These are phyloP conservation scores for Sebastes miniatus DNA, from an alignment of 2,797 vertebrate genomes.

Conservation along the genomic window DNA sequence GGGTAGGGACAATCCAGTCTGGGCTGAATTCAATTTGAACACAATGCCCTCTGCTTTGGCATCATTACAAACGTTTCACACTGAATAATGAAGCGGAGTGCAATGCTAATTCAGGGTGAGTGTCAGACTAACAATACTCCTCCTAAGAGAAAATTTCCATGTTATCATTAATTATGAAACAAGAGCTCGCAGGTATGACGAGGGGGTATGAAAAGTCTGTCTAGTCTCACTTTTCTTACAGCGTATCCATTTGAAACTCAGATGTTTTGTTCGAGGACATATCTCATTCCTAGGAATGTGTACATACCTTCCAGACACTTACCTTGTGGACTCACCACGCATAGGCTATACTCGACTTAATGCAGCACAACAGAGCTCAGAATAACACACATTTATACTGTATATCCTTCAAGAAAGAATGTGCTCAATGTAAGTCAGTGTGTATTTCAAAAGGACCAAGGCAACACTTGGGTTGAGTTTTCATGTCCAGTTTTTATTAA, in stretches of 20 bases:
- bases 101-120: conserved; percentile 52
- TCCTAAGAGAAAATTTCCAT: conserved; percentile 40
- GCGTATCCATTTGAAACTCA: background rate
- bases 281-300: background rate
- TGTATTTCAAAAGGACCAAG: background rate
- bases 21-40: conserved; percentile 54
- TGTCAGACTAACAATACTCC: conserved; percentile 45
- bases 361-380: background rate
- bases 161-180: conserved; percentile 57
- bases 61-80: conserved; percentile 58
- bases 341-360: background rate
- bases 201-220: conserved; percentile 9
- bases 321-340: background rate
- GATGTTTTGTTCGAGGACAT: background rate
- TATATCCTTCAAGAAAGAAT: background rate
- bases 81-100: conserved; percentile 61
- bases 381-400: background rate
- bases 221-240: conserved; percentile 4
- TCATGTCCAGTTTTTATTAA: background rate
- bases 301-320: background rate
- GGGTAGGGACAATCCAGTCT: conserved; percentile 27
- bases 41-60: conserved; percentile 63
- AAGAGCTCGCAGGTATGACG: conserved; percentile 32
- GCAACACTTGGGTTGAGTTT: background rate
- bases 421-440: background rate